A percentile compares a stretch with the other conserved stretches of the same genome.
Conservation (phyloP, 2,888 invertebrate genomes). For the Agrotis clavis region DNA sequence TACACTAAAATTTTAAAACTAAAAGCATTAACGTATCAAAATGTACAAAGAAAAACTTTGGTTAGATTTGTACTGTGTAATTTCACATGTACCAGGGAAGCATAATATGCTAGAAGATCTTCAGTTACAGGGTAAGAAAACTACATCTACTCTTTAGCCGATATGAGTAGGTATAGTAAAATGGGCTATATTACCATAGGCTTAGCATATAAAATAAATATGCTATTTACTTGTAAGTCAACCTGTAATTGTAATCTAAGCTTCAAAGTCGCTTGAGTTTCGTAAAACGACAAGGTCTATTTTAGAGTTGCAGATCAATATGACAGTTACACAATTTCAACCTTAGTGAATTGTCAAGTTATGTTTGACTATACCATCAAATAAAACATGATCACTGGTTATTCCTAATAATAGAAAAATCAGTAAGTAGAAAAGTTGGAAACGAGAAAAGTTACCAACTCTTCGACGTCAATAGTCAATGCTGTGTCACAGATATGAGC, state of each 20-base stretch:
- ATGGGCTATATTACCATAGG: neutral
- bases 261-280: neutral
- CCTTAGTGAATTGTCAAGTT: neutral
- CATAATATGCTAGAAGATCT: constrained; percentile 1
- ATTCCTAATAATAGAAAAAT: constrained; percentile 3
- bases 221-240: neutral
- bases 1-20: constrained; percentile 38
- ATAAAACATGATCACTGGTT: neutral
- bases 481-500: neutral
- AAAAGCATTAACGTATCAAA: constrained; percentile 41
- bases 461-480: too few species aligned
- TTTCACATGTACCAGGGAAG: constrained; percentile 29
- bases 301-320: neutral
- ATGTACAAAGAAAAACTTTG: constrained; percentile 43
- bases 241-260: neutral
- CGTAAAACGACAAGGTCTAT: neutral
- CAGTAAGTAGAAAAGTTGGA: too few species aligned
- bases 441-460: too few species aligned
- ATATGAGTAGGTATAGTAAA: constrained; percentile 38
- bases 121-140: neutral
- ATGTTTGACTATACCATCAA: neutral
- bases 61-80: constrained; percentile 42
- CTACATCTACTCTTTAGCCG: constrained; percentile 8
- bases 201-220: neutral
- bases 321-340: neutral